Evolutionary conservation across 2,797 vertebrate species (phyloP), one percentile per base, ranked within the genome.

Genomic region (Sphaeramia orbicularis): DNA sequence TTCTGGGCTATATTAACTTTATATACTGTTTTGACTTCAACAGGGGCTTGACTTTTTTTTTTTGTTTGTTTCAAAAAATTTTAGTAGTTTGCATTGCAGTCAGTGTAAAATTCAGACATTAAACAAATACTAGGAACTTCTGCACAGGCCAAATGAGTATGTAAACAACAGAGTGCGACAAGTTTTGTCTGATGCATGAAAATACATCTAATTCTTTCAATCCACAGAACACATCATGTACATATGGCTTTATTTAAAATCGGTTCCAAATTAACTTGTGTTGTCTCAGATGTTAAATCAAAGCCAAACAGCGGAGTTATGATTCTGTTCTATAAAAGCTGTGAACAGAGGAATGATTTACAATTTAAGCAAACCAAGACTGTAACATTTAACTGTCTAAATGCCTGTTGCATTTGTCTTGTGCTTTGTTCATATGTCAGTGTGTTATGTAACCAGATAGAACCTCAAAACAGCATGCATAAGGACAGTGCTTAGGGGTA

Each of bases 381-480:
- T 32, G 13, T 54, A 55, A 66, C 21, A 58, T 44, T 10, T 44
- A 41, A 35, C 38, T 56, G 53, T 43, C 24, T 12, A 15, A 19
- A n/a, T 3, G 37, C 52, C 51, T 55, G 21, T 63, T 71, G 13
- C 57, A 61, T 15, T 42, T 7, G 7, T 62, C 1, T 40, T 10
- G 40, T 21, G 24, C 24, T 61, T 57, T 67, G 30, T 68, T 73
- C 41, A 47, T 47, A 48, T 56, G 37, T 65, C 30, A 52, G n/a
- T 11, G 9, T 65, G 38, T 65, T 50, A 52, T 60, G 53, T 51
- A 68, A 72, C 37, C 57, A 41, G 18, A 43, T 24, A 48, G n/a
- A 71, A 38, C 54, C 42, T 66, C 6, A 30, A 73, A 80, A 66
- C 62, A 63, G 38, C 51, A 56, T 56, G 35, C 47, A 72, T 35